Evolutionary conservation across 1,140 invertebrate genomes (phyloP), one percentile per base, ranked within the genome.

Genomic region (Brachionus sp.): DNA sequence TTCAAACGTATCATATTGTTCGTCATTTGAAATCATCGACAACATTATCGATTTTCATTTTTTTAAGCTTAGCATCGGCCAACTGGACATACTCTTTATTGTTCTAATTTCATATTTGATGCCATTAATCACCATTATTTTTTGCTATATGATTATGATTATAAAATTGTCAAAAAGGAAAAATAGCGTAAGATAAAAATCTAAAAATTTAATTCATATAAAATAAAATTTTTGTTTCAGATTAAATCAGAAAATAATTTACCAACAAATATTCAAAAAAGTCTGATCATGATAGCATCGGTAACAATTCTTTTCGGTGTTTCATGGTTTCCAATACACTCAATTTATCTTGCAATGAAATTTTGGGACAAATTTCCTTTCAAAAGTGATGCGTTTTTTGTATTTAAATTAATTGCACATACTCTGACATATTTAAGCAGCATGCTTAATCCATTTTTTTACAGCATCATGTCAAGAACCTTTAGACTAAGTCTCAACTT

Each of bases 361-460:
- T 62, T 66, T 57, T 80, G 7, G 10, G 23, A 66, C 5, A 37
- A 80, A 29, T 80, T 80, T 80, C 77, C 77, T 10, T 80, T 33
- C n/a, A 0, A 44, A 3, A 80, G 16, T 23, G 19, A 57, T 19
- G 33, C 19, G 3, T 62, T 35, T 10, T 80, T 80, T 44, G 2
- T 62, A n/a, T 19, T 62, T 25, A 80, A 80, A 44, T 62, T 16
- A 13, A 66, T 80, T 19, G 50, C 77, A 1, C 77, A 80, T 25
- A 80, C 50, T 12, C 19, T 80, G 0, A 80, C 77, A 16, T 80
- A 80, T 66, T 62, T 80, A 25, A 80, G 57, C 42, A 80, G 77
- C 16, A 37, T 80, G 50, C 19, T 80, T 13, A 80, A 80, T 44
- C 77, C 77, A 12, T 80, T 80, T 66, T 57, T 80, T 62, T 80